A percentile compares a stretch with the other conserved stretches of the same genome.
phyloP scores from a whole-genome alignment of 2,888 invertebrate species.

The Andrena flavipes region DNA sequence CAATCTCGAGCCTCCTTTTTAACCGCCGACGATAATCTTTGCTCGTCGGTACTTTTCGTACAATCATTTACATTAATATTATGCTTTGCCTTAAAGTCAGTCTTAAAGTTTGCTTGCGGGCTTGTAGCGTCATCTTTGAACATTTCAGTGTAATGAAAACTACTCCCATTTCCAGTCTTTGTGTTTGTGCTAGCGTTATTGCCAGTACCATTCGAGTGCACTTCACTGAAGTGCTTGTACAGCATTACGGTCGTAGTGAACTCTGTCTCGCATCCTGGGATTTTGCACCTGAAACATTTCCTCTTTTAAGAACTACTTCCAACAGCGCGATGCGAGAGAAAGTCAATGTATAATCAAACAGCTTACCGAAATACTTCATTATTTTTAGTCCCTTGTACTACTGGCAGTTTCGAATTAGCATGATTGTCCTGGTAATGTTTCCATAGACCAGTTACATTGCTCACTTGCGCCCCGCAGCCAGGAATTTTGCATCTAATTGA shows the following conservation, averaged over 20 bases:
- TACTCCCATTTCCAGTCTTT: slow-evolving; percentile 83
- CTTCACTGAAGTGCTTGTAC: slow-evolving; percentile 81
- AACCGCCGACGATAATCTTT: slow-evolving; percentile 59
- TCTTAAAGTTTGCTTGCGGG: slow-evolving; percentile 82
- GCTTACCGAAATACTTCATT: slow-evolving; percentile 79
- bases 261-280: slow-evolving; percentile 79
- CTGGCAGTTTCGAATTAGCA: slow-evolving; percentile 80
- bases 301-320: background rate
- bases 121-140: slow-evolving; percentile 79
- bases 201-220: slow-evolving; percentile 75
- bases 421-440: slow-evolving; percentile 84
- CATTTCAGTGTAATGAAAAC: slow-evolving; percentile 78
- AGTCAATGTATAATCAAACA: background rate
- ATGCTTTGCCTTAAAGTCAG: slow-evolving; percentile 84
- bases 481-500: slow-evolving; percentile 81
- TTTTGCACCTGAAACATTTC: slow-evolving; percentile 78
- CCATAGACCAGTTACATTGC: slow-evolving; percentile 81
- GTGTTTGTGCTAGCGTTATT: slow-evolving; percentile 77
- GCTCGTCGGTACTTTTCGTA: slow-evolving; percentile 74
- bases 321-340: background rate
- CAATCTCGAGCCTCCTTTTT: slow-evolving; percentile 79
- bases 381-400: slow-evolving; percentile 75
- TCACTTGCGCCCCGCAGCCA: slow-evolving; percentile 82
- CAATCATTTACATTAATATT: slow-evolving; percentile 79
- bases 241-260: slow-evolving; percentile 78